Base-by-base conservation (phyloP, 2,888 invertebrate species). In the Lepidochitona cinerea region DNA sequence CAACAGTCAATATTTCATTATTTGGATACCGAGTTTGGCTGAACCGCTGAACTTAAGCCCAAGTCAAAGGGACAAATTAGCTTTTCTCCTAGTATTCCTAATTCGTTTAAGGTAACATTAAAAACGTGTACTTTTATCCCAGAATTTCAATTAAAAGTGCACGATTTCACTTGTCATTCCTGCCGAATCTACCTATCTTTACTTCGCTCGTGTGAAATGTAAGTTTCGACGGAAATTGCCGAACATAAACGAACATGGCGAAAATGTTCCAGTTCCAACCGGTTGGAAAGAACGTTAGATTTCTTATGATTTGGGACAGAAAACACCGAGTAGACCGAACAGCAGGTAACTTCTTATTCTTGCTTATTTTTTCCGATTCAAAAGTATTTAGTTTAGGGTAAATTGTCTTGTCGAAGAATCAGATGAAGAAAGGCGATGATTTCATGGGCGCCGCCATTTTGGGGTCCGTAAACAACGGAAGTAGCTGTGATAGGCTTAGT, bases 201-300 rank as follows among this genome's bases (percentile, higher is more conserved):
- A n/a, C n/a, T n/a, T n/a, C n/a, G n/a, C n/a, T n/a, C n/a, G n/a
- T n/a, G n/a, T n/a, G n/a, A n/a, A n/a, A n/a, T n/a, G n/a, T n/a
- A n/a, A n/a, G n/a, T n/a, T n/a, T n/a, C n/a, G n/a, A n/a, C 87
- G 85, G 79, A 83, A 76, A 78, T 77, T 71, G 9, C 83, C 89
- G 88, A 87, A 76, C 68, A 65, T 65, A 52, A 73, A 81, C 82
- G 84, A 82, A 80, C 78, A 86, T 85, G 85, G 85, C 84, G 85
- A 83, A 81, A 82, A 77, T 81, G 80, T 84, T 84, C 89, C 88
- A 88, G 89, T 89, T 89, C 82, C 84, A 89, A 89, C 89, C 89
- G 89, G 89, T 89, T 86, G 79, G 74, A 80, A 80, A 82, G 72
- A 83, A 85, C 79, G 82, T 82, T 80, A 79, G 79, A 79, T 82